These are phyloP conservation scores for Coremacera marginata DNA, from an alignment of 2,888 invertebrate genomes.

Conservation along the genomic window DNA sequence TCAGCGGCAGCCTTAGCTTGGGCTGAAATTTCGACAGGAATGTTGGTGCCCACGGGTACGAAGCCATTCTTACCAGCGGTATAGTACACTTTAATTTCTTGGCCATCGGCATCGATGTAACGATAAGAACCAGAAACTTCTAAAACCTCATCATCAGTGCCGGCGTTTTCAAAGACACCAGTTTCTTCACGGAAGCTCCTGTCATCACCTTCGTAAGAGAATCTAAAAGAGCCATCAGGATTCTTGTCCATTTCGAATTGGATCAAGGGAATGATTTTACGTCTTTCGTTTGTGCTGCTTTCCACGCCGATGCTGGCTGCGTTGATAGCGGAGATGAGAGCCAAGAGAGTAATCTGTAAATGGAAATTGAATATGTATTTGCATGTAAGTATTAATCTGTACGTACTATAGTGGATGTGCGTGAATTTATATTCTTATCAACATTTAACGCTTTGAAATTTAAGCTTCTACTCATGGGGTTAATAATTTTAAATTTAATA, in stretches of 20 bases:
- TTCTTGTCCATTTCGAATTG: conserved; percentile 55
- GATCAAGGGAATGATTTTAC: conserved; percentile 53
- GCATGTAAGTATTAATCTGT: no score
- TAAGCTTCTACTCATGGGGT: no score
- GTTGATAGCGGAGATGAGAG: conserved; percentile 51
- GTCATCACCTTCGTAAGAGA: conserved; percentile 63
- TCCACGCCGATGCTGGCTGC: conserved; percentile 54
- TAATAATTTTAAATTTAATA: no score
- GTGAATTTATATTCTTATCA: no score
- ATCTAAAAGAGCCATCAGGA: conserved; percentile 62
- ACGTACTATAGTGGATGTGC: no score
- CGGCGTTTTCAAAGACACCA: conserved; percentile 54
- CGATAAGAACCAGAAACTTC: conserved; percentile 64
- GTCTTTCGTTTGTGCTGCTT: conserved; percentile 47
- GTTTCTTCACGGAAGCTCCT: conserved; percentile 58
- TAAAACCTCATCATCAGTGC: conserved; percentile 62
- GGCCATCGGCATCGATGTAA: conserved; percentile 63
- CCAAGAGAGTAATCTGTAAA: conserved; percentile 37
- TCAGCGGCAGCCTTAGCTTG: neutral
- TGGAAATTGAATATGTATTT: no score
- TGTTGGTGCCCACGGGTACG: conserved; percentile 64
- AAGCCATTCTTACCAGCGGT: conserved; percentile 67
- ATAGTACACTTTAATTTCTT: conserved; percentile 61
- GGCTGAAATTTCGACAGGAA: conserved; percentile 56
- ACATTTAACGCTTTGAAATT: no score